These are phyloP conservation scores for Tolmerus cingulatus DNA, from an alignment of 2,888 invertebrate genomes.

Conservation along the genomic window DNA sequence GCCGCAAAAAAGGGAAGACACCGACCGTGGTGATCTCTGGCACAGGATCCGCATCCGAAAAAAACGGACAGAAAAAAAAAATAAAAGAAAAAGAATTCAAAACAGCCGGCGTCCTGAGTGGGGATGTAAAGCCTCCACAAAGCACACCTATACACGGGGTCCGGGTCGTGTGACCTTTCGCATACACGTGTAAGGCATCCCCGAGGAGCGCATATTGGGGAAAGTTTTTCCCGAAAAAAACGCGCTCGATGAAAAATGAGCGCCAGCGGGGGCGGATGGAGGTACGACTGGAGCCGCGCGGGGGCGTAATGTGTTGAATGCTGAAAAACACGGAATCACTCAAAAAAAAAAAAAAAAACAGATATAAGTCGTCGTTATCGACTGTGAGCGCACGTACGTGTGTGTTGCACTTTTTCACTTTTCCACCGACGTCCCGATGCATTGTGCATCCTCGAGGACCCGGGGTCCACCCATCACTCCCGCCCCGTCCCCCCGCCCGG, in stretches of 20 bases:
- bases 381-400: neutral
- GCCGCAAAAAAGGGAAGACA: slow-evolving; percentile 21
- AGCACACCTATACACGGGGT: slow-evolving; percentile 11
- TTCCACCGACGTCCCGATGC: neutral
- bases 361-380: slow-evolving; percentile 33
- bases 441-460: slow-evolving; percentile 2
- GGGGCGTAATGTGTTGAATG: slow-evolving; percentile 23
- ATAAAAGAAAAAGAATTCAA: slow-evolving; percentile 1
- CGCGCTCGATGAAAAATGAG: neutral
- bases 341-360: slow-evolving; percentile 8
- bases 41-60: neutral
- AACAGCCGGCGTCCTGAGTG: neutral
- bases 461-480: neutral
- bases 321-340: slow-evolving; percentile 28
- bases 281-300: neutral
- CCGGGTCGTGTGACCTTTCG: slow-evolving; percentile 21
- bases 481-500: neutral
- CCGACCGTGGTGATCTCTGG: slow-evolving; percentile 16
- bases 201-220: slow-evolving; percentile 2
- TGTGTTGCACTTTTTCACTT: slow-evolving; percentile 7
- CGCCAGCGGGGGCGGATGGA: neutral
- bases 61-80: neutral
- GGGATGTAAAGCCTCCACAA: slow-evolving; percentile 29
- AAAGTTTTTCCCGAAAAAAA: slow-evolving; percentile 24
- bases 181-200: slow-evolving; percentile 29